Conservation (phyloP, 2,113 vertebrate species). For the Macrotis lagotis region DNA sequence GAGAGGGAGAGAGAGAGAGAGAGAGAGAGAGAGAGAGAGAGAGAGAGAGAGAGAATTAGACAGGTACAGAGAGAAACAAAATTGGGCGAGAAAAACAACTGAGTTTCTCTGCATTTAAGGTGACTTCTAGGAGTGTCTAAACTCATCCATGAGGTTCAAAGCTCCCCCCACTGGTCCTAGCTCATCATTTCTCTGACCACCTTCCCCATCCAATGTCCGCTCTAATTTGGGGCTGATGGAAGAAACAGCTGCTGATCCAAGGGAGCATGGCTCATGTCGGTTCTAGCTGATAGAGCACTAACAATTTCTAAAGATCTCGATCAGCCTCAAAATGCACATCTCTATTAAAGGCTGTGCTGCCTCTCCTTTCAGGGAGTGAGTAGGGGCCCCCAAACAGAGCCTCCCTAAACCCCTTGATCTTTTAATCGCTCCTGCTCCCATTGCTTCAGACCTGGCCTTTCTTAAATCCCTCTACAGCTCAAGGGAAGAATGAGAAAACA, state of each 20-base stretch:
- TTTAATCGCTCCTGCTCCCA: neutral
- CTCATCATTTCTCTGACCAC: neutral
- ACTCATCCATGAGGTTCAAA: neutral
- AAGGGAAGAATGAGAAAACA: slow-evolving; percentile 16
- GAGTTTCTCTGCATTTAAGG: neutral
- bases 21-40: no score
- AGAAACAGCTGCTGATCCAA: slow-evolving; percentile 10
- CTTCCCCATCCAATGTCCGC: neutral
- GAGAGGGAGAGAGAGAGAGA: neutral
- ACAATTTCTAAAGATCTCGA: slow-evolving; percentile 53
- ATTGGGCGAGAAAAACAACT: neutral
- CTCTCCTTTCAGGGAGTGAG: neutral
- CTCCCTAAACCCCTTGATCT: neutral
- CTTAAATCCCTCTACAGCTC: slow-evolving; percentile 19
- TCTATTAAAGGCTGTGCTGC: slow-evolving; percentile 46
- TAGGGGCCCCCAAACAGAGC: neutral
- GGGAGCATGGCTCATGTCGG: slow-evolving; percentile 26
- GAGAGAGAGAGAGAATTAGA: neutral
- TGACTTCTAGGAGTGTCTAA: neutral
- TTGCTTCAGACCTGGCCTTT: neutral
- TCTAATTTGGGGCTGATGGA: neutral
- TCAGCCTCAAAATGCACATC: slow-evolving; percentile 10
- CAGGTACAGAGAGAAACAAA: neutral
- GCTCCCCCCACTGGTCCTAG: no score
- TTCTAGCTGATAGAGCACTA: slow-evolving; percentile 51